Evolutionary conservation across 2,113 vertebrate genomes (phyloP).

Genomic region (Chaetops frenatus): DNA sequence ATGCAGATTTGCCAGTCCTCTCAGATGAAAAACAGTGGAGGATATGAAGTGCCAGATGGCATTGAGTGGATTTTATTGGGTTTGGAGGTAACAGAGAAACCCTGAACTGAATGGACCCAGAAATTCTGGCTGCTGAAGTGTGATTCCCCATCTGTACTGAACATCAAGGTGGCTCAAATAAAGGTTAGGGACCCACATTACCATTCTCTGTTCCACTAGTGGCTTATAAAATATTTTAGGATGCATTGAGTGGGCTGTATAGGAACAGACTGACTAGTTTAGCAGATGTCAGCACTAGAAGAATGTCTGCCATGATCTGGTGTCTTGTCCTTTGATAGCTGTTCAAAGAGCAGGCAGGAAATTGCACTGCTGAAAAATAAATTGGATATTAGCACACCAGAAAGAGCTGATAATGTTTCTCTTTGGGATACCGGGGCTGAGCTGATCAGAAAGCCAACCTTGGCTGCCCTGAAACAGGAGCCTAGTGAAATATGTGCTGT

Average conservation of each 20-base stretch:
- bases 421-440: neutral
- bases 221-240: constrained; percentile 54
- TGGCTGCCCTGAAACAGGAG: neutral
- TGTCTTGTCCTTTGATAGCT: constrained; percentile 48
- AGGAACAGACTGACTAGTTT: constrained; percentile 30
- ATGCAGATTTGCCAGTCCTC: neutral
- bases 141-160: constrained; percentile 18
- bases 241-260: constrained; percentile 42
- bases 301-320: constrained; percentile 43
- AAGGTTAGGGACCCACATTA: constrained; percentile 27
- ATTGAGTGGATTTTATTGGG: neutral
- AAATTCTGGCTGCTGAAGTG: constrained; percentile 20
- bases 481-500: neutral
- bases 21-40: neutral
- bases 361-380: constrained; percentile 47
- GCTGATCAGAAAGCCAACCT: neutral
- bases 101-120: neutral
- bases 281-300: constrained; percentile 49
- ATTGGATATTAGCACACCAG: constrained; percentile 15
- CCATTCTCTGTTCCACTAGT: neutral
- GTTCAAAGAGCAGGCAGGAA: constrained; percentile 62
- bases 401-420: constrained; percentile 5
- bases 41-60: neutral
- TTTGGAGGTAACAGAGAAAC: constrained; percentile 16
- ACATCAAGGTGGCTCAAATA: constrained; percentile 27